Base-by-base conservation (phyloP, 2,797 vertebrate species). In the Myotis vivesi region DNA sequence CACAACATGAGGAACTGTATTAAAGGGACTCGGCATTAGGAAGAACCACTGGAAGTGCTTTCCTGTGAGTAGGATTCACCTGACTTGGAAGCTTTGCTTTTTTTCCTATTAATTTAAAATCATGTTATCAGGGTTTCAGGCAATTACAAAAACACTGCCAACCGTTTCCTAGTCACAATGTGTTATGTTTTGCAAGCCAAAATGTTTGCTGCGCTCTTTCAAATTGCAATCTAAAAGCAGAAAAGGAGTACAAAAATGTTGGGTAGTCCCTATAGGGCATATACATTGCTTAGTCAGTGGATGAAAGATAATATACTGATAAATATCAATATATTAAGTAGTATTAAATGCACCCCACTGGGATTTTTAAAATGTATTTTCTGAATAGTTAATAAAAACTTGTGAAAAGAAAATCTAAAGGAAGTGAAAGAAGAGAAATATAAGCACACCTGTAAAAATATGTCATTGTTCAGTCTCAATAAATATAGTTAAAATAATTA, bases 401-500 rank as follows among this genome's bases (percentile, higher is more conserved):
- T 64, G 25, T 20, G 2, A 25, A 53, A 76, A 55, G 41, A 72
- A 62, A 55, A n/a, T 73, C 2, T 69, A 38, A 69, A 69, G 11
- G 10, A 86, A 36, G n/a, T 30, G n/a, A 71, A 81, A 66, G 1
- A 1, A 46, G 8, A 71, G 30, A 84, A 75, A 71, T 66, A 33
- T 4, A 59, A 4, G 33, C 19, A 72, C 3, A 25, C 9, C 19
- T 53, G 4, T 20, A 44, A 77, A 19, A 83, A 66, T 85, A 82
- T n/a, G 16, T 62, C 5, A 75, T 8, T 57, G 41, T 46, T 80
- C 33, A 71, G 13, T 13, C 71, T 51, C 16, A 53, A 85, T 72
- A 28, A 8, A 38, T 53, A 46, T 19, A 83, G 44, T 80, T 90
- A 55, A 85, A 81, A 66, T 85, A 71, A 92, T 94, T 94, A 81